These are phyloP conservation scores for Furcula furcula DNA, from an alignment of 2,888 invertebrate species.

Conservation along the genomic window DNA sequence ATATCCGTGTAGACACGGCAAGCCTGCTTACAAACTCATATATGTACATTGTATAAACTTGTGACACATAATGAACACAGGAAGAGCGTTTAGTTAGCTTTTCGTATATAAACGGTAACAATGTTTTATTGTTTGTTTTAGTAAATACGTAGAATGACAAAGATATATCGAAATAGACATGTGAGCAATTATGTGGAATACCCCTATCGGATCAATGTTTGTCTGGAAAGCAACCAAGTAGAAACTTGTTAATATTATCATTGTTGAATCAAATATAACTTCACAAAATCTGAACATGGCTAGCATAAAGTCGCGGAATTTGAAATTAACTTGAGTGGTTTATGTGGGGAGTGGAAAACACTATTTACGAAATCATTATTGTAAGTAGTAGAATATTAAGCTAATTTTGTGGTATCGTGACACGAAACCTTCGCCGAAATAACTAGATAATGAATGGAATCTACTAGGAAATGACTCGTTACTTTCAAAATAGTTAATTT, in stretches of 20 bases:
- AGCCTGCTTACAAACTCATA: conserved; percentile 8
- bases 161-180: too few relatives aligned
- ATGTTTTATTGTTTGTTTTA: too few relatives aligned
- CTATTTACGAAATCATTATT: background rate
- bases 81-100: conserved; percentile 1
- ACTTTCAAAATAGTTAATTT: background rate
- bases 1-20: conserved; percentile 16
- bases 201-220: too few relatives aligned
- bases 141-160: too few relatives aligned
- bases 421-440: conserved; percentile 1
- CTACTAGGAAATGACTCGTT: background rate
- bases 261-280: background rate
- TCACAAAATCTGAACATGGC: background rate
- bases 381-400: background rate
- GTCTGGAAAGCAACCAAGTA: too few relatives aligned
- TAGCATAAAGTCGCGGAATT: background rate
- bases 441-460: conserved; percentile 1
- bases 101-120: background rate
- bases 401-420: background rate
- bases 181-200: too few relatives aligned
- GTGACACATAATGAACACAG: conserved; percentile 19
- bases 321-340: background rate
- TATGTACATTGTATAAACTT: conserved; percentile 18
- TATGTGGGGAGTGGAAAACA: background rate
- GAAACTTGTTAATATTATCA: too few relatives aligned